Conservation (phyloP, 2,113 vertebrate species). For the Albula glossodonta region DNA sequence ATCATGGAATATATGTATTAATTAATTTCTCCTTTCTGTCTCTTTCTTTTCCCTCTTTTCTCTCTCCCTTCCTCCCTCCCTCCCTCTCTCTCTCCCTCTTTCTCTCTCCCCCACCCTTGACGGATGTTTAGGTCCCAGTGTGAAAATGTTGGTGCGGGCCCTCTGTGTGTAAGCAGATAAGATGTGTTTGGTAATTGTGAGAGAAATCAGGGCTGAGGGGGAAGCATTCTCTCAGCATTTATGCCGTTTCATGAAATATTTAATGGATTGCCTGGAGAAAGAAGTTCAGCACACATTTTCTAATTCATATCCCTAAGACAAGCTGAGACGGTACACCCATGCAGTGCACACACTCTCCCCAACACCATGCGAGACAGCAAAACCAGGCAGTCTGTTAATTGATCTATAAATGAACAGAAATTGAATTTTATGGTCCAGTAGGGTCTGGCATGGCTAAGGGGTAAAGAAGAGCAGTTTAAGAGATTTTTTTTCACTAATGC, state of each 20-base stretch:
- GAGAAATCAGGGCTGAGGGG: slow-evolving; percentile 2
- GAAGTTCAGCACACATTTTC: slow-evolving; percentile 62
- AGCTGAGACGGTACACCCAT: slow-evolving; percentile 41
- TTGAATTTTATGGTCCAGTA: slow-evolving; percentile 55
- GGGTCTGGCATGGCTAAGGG: slow-evolving; percentile 55
- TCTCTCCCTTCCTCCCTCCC: not conserved
- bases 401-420: slow-evolving; percentile 61
- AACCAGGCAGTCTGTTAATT: slow-evolving; percentile 47
- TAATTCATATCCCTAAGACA: slow-evolving; percentile 67
- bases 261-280: slow-evolving; percentile 65
- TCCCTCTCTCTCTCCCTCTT: not conserved
- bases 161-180: slow-evolving; percentile 57
- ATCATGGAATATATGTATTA: not conserved
- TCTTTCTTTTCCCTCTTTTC: not conserved
- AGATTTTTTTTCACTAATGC: not conserved
- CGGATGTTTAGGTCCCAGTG: too few relatives aligned
- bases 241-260: slow-evolving; percentile 74
- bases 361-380: not conserved
- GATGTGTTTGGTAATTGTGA: not conserved
- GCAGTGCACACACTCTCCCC: not conserved
- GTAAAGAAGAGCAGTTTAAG: slow-evolving; percentile 30
- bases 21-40: not conserved
- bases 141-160: slow-evolving; percentile 71
- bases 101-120: not conserved
- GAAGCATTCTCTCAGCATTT: slow-evolving; percentile 46